Evolutionary conservation across 2,113 vertebrate genomes (phyloP), one percentile per base, ranked within the genome.

Genomic region (Ctenomys sociabilis): DNA sequence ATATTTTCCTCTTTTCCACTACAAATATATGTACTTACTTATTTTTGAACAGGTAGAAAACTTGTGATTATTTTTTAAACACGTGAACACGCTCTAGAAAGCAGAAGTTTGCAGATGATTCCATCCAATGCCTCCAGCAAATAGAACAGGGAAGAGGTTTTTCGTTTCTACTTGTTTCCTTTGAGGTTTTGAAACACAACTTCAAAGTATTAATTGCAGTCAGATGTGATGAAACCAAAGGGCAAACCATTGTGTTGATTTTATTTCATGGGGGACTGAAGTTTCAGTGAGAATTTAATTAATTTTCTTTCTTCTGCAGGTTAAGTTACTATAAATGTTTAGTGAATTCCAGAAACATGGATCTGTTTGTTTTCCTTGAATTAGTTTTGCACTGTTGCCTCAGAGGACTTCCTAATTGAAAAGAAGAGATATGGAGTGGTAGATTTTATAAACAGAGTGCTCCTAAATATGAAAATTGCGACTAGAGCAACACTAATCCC

Each of bases 221-320:
- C 85, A 96, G 66, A n/a, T 95, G 70, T 75, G 90, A 96, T 86
- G 70, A 93, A 97, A 92, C 88, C 57, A 93, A 96, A 95, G 78
- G 88, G 73, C 80, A 95, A 93, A 95, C 73, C 21, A 88, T 85
- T 95, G 88, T 93, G 87, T 91, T 95, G 90, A 95, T 94, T 93
- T 73, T 84, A 72, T 95, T 91, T 77, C 93, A 84, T 54, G 80
- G 84, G 85, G 52, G 73, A 94, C 13, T 43, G 78, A 88, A 12
- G 32, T 97, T 97, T 96, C 73, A 49, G 77, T 92, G 94, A 95
- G 63, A 93, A 96, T 96, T 97, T 96, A 97, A 97, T 97, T 97
- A 96, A 96, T 96, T 97, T 96, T 90, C 84, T 96, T 96, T 92
- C 68, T 88, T 95, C 72, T 80, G 49, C 30, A 72, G 66, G 68